Base-by-base conservation (phyloP, 2,797 vertebrate genomes). In the Pristis pectinata region DNA sequence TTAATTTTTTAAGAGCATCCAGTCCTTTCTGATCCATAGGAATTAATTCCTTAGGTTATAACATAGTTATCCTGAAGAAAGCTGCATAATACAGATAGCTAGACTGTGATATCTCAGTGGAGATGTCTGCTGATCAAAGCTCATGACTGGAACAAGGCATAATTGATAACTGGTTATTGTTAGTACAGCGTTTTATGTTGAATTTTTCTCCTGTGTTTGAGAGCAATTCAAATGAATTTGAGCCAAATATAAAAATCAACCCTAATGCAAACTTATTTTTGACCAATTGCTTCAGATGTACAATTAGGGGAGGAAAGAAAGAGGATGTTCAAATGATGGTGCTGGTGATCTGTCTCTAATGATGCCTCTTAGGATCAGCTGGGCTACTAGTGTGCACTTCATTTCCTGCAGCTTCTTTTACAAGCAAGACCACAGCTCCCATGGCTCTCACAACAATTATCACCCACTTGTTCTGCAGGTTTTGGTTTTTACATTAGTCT, bases 371-470 rank as follows among this genome's bases (percentile, higher is more conserved):
- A 97, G 97, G 97, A 97, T 97, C 96, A 96, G 96, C 96, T 96
- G 96, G 96, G 95, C 96, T 96, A 95, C 96, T 96, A 95, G 95
- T 95, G 96, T 96, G 97, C 67, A 96, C 97, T 98, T 97, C 96
- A 97, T 98, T 97, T 98, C 97, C 97, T 95, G 95, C 95, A 95
- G 96, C 96, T 95, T 96, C 96, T 95, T 96, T 97, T 96, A 93
- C 95, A 97, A 96, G 96, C 96, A 95, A 94, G 94, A 96, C 96
- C 96, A 95, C 95, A 96, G 97, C 97, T 98, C 97, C 97, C 97
- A 79, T 95, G 96, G 96, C 97, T 97, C 97, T 97, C 97, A 96
- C 97, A 97, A 98, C 98, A 98, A 98, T 98, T 98, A 98, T 98
- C 97, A 97, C 96, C 96, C 96, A 96, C 97, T 98, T 97, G 97